Evolutionary conservation across 2,113 vertebrate species (phyloP), one percentile per base, ranked within the genome.

Genomic region (Lophura nycthemera): DNA sequence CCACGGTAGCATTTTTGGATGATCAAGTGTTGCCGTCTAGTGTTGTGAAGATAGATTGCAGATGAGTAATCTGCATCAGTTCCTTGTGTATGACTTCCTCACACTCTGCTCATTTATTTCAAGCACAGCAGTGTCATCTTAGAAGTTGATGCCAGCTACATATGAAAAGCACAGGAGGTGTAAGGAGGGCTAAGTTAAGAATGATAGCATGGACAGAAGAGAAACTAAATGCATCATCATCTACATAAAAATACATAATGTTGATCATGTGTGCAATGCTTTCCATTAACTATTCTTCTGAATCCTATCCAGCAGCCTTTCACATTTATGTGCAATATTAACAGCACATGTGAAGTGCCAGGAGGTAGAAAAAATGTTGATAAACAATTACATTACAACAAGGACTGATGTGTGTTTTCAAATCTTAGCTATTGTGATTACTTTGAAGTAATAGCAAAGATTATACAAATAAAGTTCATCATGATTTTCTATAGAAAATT

Each of bases 21-120:
- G 81, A 42, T 86, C 77, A 54, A 22, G 60, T 63, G 63, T 89
- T 97, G 86, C 92, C 86, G 8, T 88, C 97, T 96, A 65, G 94
- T 94, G 98, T 93, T 2, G 2, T 22, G 4, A 57, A 30, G 8
- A 30, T 10, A 60, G 47, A 78, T 48, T 83, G 74, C 86, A 67
- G 29, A 57, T 43, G 57, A 30, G 5, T 43, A 7, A 32, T 3
- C 10, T 6, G 8, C 10, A 8, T 25, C 2, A 1, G 11, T 42
- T 43, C 8, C 34, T 34, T 11, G 4, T 27, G 24, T 30, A 25
- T 19, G 17, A 66, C 48, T 47, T 43, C 5, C 11, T 69, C 11
- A 1, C 24, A 24, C 5, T 5, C 32, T 13, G 19, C 11, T 80
- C 19, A 11, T 84, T 57, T 69, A 13, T 32, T 6, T 29, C 48